A percentile compares a stretch with the other conserved stretches of the same genome.
Conservation (phyloP, 2,797 vertebrate genomes). For the Euphonia xanthogaster region DNA sequence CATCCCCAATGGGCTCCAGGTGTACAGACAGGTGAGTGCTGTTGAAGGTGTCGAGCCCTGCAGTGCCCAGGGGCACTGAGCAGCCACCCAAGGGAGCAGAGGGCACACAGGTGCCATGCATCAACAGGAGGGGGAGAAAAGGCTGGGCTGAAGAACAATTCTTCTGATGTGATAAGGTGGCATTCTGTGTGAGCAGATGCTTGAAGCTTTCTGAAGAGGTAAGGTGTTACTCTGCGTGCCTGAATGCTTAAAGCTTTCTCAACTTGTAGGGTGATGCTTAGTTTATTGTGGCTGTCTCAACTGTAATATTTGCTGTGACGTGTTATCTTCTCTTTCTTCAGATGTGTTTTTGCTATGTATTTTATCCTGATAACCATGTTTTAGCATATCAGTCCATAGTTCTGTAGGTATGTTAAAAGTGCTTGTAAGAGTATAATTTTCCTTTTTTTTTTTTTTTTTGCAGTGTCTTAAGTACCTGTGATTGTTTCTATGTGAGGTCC, state of each 20-base stretch:
- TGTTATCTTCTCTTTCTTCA: fast-evolving
- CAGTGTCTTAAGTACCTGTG: fast-evolving
- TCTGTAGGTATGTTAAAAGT: neutral
- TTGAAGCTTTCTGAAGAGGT: neutral
- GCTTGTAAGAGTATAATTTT: neutral
- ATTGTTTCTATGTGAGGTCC: neutral
- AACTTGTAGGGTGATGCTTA: fast-evolving
- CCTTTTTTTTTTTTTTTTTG: no score
- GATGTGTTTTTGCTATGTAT: fast-evolving
- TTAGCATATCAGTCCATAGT: fast-evolving
- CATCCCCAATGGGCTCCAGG: neutral
- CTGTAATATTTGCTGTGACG: fast-evolving
- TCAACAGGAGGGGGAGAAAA: neutral
- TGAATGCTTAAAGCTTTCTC: neutral
- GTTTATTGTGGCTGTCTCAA: fast-evolving
- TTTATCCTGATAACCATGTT: fast-evolving
- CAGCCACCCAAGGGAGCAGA: neutral
- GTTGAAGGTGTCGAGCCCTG: neutral
- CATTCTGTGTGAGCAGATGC: fast-evolving
- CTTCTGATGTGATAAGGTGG: no score
- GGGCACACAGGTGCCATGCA: neutral
- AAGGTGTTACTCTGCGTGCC: fast-evolving
- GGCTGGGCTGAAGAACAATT: fast-evolving
- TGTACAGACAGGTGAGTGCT: neutral
- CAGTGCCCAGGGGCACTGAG: neutral